Evolutionary conservation across 92 coral and sea anemone genomes (phyloP).

Genomic region (Porites cylindrica): DNA sequence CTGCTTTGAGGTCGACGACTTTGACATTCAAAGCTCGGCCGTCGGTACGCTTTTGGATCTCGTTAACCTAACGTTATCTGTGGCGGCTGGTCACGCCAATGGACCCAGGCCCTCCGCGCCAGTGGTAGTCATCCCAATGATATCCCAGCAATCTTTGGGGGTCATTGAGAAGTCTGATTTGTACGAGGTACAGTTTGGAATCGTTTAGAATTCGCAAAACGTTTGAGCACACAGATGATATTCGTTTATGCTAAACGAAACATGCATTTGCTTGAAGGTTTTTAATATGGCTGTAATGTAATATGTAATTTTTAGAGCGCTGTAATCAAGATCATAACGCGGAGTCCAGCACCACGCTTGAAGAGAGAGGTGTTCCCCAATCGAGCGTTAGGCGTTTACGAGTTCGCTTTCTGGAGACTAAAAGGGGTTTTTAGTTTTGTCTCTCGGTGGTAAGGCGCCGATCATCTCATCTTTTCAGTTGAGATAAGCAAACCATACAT

Average conservation of each 20-base stretch:
- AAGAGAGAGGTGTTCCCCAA: no score
- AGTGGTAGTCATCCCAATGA: constrained; percentile 95
- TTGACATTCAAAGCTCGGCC: constrained; percentile 94
- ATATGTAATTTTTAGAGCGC: no score
- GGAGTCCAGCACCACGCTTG: no score
- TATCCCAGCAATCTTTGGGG: constrained; percentile 82
- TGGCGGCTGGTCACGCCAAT: constrained; percentile 61
- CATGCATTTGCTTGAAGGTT: neutral
- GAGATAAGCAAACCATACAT: no score
- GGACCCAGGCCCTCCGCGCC: constrained; percentile 80
- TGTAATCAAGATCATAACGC: no score
- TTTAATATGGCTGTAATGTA: neutral
- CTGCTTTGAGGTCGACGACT: constrained; percentile 87
- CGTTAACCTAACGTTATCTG: constrained; percentile 93
- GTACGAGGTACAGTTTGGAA: constrained; percentile 77
- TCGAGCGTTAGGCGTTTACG: no score
- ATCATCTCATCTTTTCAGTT: no score
- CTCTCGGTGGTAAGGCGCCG: no score
- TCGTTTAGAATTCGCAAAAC: neutral
- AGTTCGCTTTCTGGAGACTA: no score
- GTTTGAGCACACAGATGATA: neutral
- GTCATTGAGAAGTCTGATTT: constrained; percentile 88
- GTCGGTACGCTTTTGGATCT: constrained; percentile 94
- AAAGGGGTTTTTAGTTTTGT: no score
- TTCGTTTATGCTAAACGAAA: no score